Base-by-base conservation (phyloP, 2,797 vertebrate species). In the Acipenser ruthenus region DNA sequence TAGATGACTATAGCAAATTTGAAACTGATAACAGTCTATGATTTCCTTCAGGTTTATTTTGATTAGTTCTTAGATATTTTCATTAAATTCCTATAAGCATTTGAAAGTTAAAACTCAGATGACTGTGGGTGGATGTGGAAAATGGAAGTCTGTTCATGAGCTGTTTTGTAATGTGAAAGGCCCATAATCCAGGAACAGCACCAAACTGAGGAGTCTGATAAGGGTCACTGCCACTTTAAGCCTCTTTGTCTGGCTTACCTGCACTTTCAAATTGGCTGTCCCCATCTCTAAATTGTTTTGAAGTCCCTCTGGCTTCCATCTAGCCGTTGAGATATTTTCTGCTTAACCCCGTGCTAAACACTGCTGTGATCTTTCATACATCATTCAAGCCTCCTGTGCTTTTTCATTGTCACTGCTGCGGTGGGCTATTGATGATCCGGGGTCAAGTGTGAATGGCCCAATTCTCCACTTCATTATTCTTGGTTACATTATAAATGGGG, bases 391-490 rank as follows among this genome's bases (percentile, higher is more conserved):
- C 18, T 6, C 3, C 9, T 6, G 3, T 61, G 13, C 7, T 64
- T 12, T 72, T 65, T 56, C 15, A 2, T 1, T 67, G 11, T 15
- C 6, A 63, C 1, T 7, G 4, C 6, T 15, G 6, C 23, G 1
- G 12, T 6, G 12, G 50, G 12, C 63, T 77, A 72, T 71, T 70
- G 47, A 55, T 67, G n/a, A 51, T 55, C 59, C n/a, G 37, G n/a
- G 23, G 6, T 69, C 53, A 50, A 51, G 5, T 65, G 12, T 58
- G 53, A 71, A 15, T 10, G n/a, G 1, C 12, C 8, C 9, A 51
- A 10, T 68, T 49, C 47, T 65, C 67, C 60, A 65, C 67, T 65
- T 60, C 13, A 61, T 75, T 70, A 9, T 69, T 73, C n/a, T 6
- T 9, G 47, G 0, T 51, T 73, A 77, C 62, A 47, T 72, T 15